Evolutionary conservation across 2,888 invertebrate genomes (phyloP).

Genomic region (Napeogenes inachia): DNA sequence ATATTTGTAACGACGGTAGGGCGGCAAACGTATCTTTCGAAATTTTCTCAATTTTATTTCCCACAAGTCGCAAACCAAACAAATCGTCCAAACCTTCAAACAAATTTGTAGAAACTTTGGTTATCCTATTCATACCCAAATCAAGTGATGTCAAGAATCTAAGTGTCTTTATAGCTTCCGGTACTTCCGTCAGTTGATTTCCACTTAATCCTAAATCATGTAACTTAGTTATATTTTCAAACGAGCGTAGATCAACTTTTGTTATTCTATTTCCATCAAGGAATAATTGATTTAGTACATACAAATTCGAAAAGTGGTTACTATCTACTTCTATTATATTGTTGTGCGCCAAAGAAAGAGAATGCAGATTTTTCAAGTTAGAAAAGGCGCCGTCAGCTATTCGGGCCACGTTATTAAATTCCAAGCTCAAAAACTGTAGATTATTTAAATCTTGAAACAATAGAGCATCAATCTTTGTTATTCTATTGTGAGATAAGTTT

Average conservation of each 20-base stretch:
- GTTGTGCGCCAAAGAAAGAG: constrained; percentile 85
- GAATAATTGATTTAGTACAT: constrained; percentile 84
- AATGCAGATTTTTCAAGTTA: constrained; percentile 86
- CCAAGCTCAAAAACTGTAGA: constrained; percentile 85
- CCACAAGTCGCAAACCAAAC: constrained; percentile 85
- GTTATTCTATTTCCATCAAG: constrained; percentile 86
- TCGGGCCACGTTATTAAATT: constrained; percentile 82
- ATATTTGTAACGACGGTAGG: constrained; percentile 83
- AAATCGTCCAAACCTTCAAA: constrained; percentile 86
- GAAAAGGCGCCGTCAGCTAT: constrained; percentile 86
- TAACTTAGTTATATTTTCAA: constrained; percentile 86
- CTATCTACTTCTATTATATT: constrained; percentile 82
- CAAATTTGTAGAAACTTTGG: constrained; percentile 82
- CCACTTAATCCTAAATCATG: constrained; percentile 86
- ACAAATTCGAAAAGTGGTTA: constrained; percentile 84
- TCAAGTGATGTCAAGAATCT: constrained; percentile 85
- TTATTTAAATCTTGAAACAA: constrained; percentile 86
- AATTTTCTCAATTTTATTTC: constrained; percentile 87
- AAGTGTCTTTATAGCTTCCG: constrained; percentile 83
- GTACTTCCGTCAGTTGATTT: constrained; percentile 83
- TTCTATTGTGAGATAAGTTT: constrained; percentile 84
- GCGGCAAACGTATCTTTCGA: constrained; percentile 85
- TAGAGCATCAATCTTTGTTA: constrained; percentile 83
- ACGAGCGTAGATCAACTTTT: constrained; percentile 82
- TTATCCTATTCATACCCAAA: constrained; percentile 88